phyloP scores from a whole-genome alignment of 2,797 vertebrate species.

The Falco naumanni region DNA sequence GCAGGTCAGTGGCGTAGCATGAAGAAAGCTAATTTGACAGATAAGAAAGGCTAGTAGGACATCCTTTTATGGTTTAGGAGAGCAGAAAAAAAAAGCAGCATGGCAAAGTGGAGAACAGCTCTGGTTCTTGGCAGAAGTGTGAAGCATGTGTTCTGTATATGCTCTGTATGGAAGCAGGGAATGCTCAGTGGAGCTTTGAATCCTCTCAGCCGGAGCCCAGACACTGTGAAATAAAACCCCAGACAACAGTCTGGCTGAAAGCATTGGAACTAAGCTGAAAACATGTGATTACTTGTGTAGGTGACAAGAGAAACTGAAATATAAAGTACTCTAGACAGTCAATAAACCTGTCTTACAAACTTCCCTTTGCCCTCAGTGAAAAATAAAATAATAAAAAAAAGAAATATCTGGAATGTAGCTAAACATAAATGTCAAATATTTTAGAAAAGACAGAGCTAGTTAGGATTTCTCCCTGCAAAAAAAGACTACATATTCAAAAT shows the following conservation, averaged over 20 bases:
- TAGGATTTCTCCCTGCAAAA: not conserved
- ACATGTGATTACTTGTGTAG: conserved; percentile 49
- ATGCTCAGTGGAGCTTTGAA: conserved; percentile 30
- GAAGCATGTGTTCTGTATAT: not conserved
- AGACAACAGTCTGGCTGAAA: conserved; percentile 49
- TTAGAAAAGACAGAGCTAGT: not conserved
- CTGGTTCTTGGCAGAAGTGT: not conserved
- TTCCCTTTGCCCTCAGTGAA: not conserved
- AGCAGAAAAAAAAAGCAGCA: not conserved
- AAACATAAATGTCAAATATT: not conserved
- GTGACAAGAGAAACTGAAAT: conserved; percentile 48
- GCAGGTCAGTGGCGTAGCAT: not conserved
- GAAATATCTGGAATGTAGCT: not conserved
- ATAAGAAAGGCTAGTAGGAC: not conserved
- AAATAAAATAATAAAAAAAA: not conserved
- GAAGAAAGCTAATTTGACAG: not conserved
- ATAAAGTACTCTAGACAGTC: conserved; percentile 27
- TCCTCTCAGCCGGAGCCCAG: conserved; percentile 2
- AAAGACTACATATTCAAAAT: not conserved
- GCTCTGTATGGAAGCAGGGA: not conserved
- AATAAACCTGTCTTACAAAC: conserved; percentile 59
- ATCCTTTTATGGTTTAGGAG: not conserved
- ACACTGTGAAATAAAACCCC: conserved; percentile 57
- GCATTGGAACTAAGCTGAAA: conserved; percentile 41
- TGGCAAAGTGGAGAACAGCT: not conserved